Conservation (phyloP, 2,113 vertebrate genomes). For the Neodon shergylaensis region DNA sequence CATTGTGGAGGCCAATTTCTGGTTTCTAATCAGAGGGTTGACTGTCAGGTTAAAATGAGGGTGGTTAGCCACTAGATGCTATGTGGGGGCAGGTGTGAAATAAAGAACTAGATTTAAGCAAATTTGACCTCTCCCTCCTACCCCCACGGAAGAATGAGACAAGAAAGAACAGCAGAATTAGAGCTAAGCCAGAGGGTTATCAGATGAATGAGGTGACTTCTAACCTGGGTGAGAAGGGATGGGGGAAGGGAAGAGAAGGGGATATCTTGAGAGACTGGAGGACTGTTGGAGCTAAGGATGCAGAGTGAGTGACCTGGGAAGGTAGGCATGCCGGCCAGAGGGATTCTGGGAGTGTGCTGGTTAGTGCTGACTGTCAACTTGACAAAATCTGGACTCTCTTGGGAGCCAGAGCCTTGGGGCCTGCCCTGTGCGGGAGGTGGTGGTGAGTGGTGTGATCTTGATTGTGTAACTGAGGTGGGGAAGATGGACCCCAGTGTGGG, state of each 20-base stretch:
- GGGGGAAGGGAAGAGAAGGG: background rate
- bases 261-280: background rate
- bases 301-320: background rate
- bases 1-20: background rate
- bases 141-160: background rate
- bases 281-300: background rate
- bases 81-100: background rate
- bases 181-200: background rate
- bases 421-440: background rate
- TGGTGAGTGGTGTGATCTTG: background rate
- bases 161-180: background rate
- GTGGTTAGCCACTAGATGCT: background rate
- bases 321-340: background rate
- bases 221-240: background rate
- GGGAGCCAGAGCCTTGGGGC: background rate
- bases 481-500: background rate
- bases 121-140: background rate
- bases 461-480: background rate
- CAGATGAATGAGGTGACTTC: background rate
- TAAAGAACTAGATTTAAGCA: background rate
- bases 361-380: background rate
- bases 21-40: background rate
- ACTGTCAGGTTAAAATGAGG: background rate
- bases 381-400: background rate
- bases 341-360: background rate